Conservation (phyloP, 2,797 vertebrate species). For the Molossus alvarezi region DNA sequence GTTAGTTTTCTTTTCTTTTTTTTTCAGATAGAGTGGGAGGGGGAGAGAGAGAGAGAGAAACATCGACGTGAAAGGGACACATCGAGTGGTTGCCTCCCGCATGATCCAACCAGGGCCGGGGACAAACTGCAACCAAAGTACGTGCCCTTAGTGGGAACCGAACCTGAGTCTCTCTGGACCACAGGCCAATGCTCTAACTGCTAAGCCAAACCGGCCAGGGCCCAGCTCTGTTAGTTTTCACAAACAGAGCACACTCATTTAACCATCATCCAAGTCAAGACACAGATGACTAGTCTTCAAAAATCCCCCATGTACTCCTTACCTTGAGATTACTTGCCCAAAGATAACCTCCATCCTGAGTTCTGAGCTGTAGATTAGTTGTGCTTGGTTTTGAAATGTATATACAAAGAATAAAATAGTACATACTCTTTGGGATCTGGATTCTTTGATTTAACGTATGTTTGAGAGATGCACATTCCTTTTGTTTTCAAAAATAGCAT, state of each 20-base stretch:
- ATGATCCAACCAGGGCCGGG: too few species aligned
- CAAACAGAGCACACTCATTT: not conserved
- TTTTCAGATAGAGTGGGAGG: too few species aligned
- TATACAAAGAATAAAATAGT: constrained; percentile 27
- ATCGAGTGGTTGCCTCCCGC: too few species aligned
- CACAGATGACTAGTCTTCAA: not conserved
- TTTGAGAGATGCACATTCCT: not conserved
- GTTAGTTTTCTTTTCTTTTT: too few species aligned
- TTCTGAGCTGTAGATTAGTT: not conserved
- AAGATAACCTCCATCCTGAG: not conserved
- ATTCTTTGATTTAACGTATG: constrained; percentile 16
- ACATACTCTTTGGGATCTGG: not conserved
- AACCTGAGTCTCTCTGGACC: too few species aligned
- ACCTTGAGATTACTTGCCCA: not conserved
- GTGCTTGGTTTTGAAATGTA: constrained; percentile 16
- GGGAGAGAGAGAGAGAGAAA: too few species aligned
- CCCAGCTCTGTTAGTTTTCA: not conserved
- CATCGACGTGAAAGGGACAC: too few species aligned
- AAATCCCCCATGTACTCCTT: not conserved
- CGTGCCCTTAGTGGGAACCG: too few species aligned
- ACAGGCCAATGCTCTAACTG: too few species aligned
- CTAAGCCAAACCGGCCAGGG: too few species aligned
- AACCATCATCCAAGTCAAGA: not conserved
- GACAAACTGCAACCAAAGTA: too few species aligned
- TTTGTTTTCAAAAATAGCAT: constrained; percentile 24